A percentile compares a stretch with the other conserved stretches of the same genome.
Evolutionary conservation across 2,888 invertebrate species (phyloP).

Genomic region (Adelognathus sp.): DNA sequence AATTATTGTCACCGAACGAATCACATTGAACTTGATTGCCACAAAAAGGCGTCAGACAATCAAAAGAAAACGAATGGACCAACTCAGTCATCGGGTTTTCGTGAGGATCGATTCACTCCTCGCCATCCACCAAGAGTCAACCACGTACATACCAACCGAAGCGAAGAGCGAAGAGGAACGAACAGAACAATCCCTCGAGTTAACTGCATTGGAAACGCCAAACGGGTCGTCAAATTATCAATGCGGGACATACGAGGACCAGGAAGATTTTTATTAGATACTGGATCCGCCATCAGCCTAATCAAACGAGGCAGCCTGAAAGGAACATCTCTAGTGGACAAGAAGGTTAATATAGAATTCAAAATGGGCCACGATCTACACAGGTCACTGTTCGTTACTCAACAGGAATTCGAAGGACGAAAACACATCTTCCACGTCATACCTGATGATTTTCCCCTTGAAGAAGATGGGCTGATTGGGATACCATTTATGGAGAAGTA

Average conservation of each 20-base stretch:
- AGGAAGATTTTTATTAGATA: constrained; percentile 20
- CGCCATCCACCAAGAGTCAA: neutral
- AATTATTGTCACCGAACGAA: neutral
- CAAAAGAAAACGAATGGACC: neutral
- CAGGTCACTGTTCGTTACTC: neutral
- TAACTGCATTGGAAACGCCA: neutral
- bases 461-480: constrained; percentile 16
- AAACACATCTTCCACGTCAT: constrained; percentile 5
- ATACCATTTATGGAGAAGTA: constrained; percentile 19
- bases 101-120: neutral
- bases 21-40: neutral
- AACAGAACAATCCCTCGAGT: neutral
- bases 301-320: neutral
- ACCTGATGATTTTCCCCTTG: constrained; percentile 13
- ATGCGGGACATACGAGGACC: neutral
- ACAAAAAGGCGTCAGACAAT: neutral
- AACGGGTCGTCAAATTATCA: constrained; percentile 14
- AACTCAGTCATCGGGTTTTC: constrained; percentile 5
- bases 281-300: neutral
- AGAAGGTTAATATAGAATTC: neutral
- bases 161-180: neutral
- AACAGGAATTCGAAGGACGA: neutral
- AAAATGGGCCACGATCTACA: neutral
- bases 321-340: neutral
- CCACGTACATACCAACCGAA: neutral